Percentiles rank a stretch among this genome's conserved stretches.
Evolutionary conservation across 2,888 invertebrate genomes (phyloP).

Genomic region (Petrophora chlorosata): DNA sequence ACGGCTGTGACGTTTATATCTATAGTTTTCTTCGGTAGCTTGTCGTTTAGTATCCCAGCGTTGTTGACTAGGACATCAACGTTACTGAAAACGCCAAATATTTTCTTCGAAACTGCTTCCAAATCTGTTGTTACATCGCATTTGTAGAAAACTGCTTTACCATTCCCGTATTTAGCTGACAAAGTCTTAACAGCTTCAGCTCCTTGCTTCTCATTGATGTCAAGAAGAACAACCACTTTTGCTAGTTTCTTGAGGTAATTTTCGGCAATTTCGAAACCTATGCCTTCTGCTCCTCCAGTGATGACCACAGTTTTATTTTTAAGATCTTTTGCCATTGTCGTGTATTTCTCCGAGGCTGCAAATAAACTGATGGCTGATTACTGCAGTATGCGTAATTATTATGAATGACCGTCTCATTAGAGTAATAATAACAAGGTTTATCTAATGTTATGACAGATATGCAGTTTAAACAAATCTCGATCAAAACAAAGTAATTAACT

Average conservation of each 20-base stretch:
- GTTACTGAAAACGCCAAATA: constrained; percentile 49
- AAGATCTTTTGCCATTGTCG: constrained; percentile 33
- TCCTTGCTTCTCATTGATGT: constrained; percentile 57
- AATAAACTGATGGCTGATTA: background rate
- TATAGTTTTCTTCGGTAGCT: constrained; percentile 44
- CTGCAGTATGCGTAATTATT: background rate
- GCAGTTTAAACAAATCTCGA: background rate
- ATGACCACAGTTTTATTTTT: constrained; percentile 52
- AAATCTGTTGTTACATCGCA: constrained; percentile 80
- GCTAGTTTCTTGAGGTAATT: constrained; percentile 70
- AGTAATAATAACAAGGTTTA: no score
- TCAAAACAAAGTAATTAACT: constrained; percentile 8
- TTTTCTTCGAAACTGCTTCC: constrained; percentile 58
- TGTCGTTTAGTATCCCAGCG: constrained; percentile 59
- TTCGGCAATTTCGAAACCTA: constrained; percentile 73
- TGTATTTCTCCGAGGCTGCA: background rate
- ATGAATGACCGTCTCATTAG: background rate
- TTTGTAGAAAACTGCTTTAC: constrained; percentile 71
- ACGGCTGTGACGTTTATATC: constrained; percentile 60
- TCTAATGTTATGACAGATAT: background rate
- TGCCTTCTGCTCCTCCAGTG: constrained; percentile 82
- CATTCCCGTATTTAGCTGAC: constrained; percentile 65
- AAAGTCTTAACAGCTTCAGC: constrained; percentile 64
- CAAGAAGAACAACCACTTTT: constrained; percentile 48
- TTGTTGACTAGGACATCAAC: constrained; percentile 71